Conservation (phyloP, 64 coral and sea anemone genomes). For the Montipora efflorescens region DNA sequence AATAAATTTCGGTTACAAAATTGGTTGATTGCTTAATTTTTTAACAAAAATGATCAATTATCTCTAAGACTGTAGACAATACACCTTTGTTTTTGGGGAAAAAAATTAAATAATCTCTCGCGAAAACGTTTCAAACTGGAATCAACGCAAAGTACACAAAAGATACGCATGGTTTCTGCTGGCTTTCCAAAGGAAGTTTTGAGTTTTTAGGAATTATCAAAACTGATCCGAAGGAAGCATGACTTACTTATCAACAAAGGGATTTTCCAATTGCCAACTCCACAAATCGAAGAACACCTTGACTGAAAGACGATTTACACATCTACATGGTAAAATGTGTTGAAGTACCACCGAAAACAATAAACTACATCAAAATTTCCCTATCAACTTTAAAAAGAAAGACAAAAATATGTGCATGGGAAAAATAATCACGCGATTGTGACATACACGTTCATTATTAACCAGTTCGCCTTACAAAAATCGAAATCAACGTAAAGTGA, state of each 20-base stretch:
- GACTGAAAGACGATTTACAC: not conserved
- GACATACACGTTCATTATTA: not conserved
- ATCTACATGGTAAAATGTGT: not conserved
- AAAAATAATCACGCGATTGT: conserved; percentile 17
- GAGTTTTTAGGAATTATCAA: not conserved
- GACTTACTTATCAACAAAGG: not conserved
- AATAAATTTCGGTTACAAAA: not conserved
- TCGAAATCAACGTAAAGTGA: too few species aligned
- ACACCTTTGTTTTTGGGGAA: conserved; percentile 5
- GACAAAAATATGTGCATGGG: not conserved
- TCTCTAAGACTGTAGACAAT: not conserved
- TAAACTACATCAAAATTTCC: not conserved
- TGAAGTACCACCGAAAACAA: not conserved
- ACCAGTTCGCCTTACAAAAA: not conserved
- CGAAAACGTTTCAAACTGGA: not conserved
- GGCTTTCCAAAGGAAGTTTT: not conserved
- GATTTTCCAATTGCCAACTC: not conserved
- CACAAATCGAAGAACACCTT: not conserved
- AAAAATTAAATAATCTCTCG: not conserved
- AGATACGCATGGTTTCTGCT: too few species aligned
- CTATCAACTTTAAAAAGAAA: not conserved
- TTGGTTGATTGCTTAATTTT: not conserved
- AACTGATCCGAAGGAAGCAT: not conserved
- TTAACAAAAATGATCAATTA: not conserved
- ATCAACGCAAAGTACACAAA: not conserved